phyloP scores from a whole-genome alignment of 2,888 invertebrate species.

The Lydus trimaculatus region DNA sequence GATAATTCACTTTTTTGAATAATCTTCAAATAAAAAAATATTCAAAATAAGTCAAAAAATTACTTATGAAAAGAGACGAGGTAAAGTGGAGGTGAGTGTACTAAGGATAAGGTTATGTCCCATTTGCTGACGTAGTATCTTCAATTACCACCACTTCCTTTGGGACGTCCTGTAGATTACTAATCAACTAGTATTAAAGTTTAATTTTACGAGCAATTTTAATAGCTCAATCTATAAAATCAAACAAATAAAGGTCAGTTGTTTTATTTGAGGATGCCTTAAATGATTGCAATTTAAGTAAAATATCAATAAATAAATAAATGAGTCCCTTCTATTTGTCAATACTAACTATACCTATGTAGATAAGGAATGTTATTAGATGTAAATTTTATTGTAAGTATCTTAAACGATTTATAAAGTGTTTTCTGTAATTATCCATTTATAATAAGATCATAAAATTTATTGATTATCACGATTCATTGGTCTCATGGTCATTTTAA shows the following conservation, averaged over 20 bases:
- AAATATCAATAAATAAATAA: background rate
- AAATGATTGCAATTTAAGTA: background rate
- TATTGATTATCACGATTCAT: conserved; percentile 5
- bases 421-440: conserved; percentile 5
- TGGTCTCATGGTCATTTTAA: background rate
- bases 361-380: conserved; percentile 3
- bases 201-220: background rate
- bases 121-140: too few species aligned
- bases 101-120: too few species aligned
- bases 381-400: conserved; percentile 6
- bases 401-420: conserved; percentile 6
- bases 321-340: background rate
- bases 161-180: background rate
- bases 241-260: conserved; percentile 1
- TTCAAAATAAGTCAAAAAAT: too few species aligned
- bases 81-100: too few species aligned
- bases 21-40: too few species aligned
- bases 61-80: background rate
- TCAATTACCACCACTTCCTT: too few species aligned
- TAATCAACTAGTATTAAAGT: background rate
- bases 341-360: background rate
- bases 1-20: background rate
- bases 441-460: conserved; percentile 3
- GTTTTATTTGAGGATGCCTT: background rate
- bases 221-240: background rate